phyloP scores from a whole-genome alignment of 92 coral and sea anemone genomes.

The Umimayanthus chanpuru region DNA sequence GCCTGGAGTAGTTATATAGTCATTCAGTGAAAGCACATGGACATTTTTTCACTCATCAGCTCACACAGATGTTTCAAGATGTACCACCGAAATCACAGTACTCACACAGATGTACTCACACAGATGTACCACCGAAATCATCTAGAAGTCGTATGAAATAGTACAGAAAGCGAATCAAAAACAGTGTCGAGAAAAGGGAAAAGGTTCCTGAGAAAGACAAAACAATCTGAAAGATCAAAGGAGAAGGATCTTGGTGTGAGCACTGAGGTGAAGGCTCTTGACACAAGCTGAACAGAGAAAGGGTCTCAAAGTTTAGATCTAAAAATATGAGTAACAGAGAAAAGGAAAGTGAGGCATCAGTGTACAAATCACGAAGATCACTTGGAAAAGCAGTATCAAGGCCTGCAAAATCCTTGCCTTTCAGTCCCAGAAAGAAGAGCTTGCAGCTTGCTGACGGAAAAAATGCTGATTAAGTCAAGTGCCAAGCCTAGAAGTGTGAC shows the following conservation, averaged over 20 bases:
- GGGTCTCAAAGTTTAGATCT: slow-evolving; percentile 48
- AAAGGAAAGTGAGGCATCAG: slow-evolving; percentile 37
- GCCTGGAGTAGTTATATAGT: slow-evolving; percentile 32
- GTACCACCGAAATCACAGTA: too few relatives aligned
- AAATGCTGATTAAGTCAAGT: slow-evolving; percentile 56
- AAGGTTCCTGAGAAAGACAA: slow-evolving; percentile 47
- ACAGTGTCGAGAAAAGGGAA: slow-evolving; percentile 30
- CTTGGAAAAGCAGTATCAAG: slow-evolving; percentile 59
- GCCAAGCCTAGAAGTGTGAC: slow-evolving; percentile 54
- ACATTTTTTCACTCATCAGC: slow-evolving; percentile 11
- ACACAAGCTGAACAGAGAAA: slow-evolving; percentile 56
- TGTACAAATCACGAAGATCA: slow-evolving; percentile 47
- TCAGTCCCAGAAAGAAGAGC: slow-evolving; percentile 57
- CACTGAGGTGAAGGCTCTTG: slow-evolving; percentile 57
- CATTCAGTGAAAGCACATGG: slow-evolving; percentile 45
- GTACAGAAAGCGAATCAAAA: slow-evolving; percentile 52
- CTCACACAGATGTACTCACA: too few relatives aligned
- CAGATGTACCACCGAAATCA: too few relatives aligned
- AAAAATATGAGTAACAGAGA: slow-evolving; percentile 49
- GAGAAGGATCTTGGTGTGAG: slow-evolving; percentile 50
- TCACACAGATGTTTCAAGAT: too few relatives aligned
- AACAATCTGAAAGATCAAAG: slow-evolving; percentile 50
- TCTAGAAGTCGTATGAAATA: slow-evolving; percentile 49
- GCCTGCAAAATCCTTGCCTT: slow-evolving; percentile 47
- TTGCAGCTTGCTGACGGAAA: slow-evolving; percentile 54